Evolutionary conservation across 2,797 vertebrate genomes (phyloP), one percentile per base, ranked within the genome.

Genomic region (Pteropus rufus): DNA sequence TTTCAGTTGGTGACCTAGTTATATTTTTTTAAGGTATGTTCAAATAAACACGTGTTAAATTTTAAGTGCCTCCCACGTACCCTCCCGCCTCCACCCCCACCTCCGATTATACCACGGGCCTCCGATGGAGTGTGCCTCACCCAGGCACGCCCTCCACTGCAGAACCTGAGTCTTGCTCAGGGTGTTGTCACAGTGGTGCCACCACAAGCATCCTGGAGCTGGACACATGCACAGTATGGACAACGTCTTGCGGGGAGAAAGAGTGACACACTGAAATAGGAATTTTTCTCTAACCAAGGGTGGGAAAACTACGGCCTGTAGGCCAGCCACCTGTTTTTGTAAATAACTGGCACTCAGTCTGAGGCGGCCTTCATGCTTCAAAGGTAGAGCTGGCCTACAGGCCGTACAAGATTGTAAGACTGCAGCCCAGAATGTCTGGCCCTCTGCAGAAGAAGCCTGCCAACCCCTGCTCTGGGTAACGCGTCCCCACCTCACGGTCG

Each of bases 251-350:
- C 7, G 23, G 31, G 29, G 16, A 79, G 39, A n/a, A 56, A 54
- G 41, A 29, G 12, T 0, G 1, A 21, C n/a, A 12, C 26, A 7
- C 10, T 7, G 7, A 16, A n/a, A 65, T 0, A 4, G 72, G 82
- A 76, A 41, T 6, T 5, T 18, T 36, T 67, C 44, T 75, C 19
- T 8, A 52, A 39, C 23, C 46, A 29, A 49, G 10, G 46, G 26
- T 9, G 62, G 46, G 58, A 36, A 54, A 70, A 29, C 39, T 9
- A 29, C 14, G 24, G 80, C 21, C 21, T 9, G 8, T 9, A 36
- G 49, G n/a, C 24, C 70, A 14, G 34, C 1, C 2, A 4, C 6
- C 14, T 54, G 14, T 23, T 81, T 36, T 29, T 58, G 19, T 73
- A 46, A 64, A 52, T 31, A 24, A 56, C 0, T 77, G 60, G 89